Base-by-base conservation (phyloP, 2,797 vertebrate species). In the Aeoliscus strigatus region DNA sequence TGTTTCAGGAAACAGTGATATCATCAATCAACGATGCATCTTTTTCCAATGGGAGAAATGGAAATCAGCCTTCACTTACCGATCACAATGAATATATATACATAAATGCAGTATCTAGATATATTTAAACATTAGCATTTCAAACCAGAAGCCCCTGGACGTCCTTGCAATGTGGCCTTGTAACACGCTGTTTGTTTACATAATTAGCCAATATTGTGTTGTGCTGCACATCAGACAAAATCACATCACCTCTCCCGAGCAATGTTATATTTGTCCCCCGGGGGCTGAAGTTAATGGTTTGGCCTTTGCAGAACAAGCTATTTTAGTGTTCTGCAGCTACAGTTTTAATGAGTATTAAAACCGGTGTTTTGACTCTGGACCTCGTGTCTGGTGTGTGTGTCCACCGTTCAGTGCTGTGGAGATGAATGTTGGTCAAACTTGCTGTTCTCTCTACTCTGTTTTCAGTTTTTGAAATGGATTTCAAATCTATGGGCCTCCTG, bases 321-420 rank as follows among this genome's bases (percentile, higher is more conserved):
- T 87, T 85, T 84, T 83, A 80, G 68, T 60, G 45, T 47, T 77
- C 73, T 70, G 64, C 69, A 68, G 70, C 71, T 66, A 59, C 56
- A 54, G 67, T 82, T 82, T 81, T 77, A 84, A 82, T 88, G 83
- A 77, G 74, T 41, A 73, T 71, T 49, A 59, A 66, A 81, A 75
- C 51, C 51, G 65, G 45, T 79, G 70, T 67, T 70, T 66, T 66
- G 67, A 51, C 62, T 37, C 57, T 4, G 25, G 57, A 61, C 58
- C n/a, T n/a, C n/a, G n/a, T n/a, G n/a, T n/a, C n/a, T n/a, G n/a
- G n/a, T n/a, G n/a, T n/a, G n/a, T n/a, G n/a, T n/a, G n/a, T n/a
- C n/a, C n/a, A n/a, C n/a, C n/a, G n/a, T n/a, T n/a, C n/a, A n/a
- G n/a, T n/a, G n/a, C n/a, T n/a, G n/a, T n/a, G n/a, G n/a, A n/a